Base-by-base conservation (phyloP, 2,888 invertebrate species). In the Watsonalla cultraria region DNA sequence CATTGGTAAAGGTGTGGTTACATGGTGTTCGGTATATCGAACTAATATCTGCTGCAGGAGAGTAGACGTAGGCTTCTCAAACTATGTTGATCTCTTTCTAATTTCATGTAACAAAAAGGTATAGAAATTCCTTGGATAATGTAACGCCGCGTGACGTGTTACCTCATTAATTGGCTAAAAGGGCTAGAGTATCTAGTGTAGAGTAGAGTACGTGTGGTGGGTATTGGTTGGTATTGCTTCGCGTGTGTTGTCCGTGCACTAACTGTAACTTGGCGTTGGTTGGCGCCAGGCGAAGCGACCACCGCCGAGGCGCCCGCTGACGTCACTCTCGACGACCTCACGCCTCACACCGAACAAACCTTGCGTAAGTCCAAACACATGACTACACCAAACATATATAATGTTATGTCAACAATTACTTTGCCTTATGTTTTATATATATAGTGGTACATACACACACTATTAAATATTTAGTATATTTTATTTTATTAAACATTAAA, bases 191-290 rank as follows among this genome's bases (percentile, higher is more conserved):
- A 35, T 35, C 35, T 35, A 7, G 42, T 5, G 5, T 2, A 11
- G 8, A 11, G 42, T 24, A 42, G 11, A 11, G 42, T 11, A 42
- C 35, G 39, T 37, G 15, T 54, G 37, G 34, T 51, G 52, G 54
- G 52, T 60, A 59, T 54, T 24, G 24, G 53, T 51, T 60, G 53
- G 55, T 56, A 59, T 59, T 46, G 51, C 54, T 59, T 59, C 56
- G 53, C 57, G 65, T 62, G 62, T 67, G 63, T 59, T 71, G 76
- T 70, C 70, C 78, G 77, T 80, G 70, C 71, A 84, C 84, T 87
- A 86, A 86, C 86, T 24, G 24, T 24, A 24, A 24, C 8, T 61
- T 66, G 58, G 62, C 68, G 67, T 42, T 42, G 11, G 11, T 42
- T 42, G 69, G 73, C 71, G 75, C 62, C 80, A 81, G 82, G 77